Base-by-base conservation (phyloP, 2,113 vertebrate genomes). In the Mungos mungo region DNA sequence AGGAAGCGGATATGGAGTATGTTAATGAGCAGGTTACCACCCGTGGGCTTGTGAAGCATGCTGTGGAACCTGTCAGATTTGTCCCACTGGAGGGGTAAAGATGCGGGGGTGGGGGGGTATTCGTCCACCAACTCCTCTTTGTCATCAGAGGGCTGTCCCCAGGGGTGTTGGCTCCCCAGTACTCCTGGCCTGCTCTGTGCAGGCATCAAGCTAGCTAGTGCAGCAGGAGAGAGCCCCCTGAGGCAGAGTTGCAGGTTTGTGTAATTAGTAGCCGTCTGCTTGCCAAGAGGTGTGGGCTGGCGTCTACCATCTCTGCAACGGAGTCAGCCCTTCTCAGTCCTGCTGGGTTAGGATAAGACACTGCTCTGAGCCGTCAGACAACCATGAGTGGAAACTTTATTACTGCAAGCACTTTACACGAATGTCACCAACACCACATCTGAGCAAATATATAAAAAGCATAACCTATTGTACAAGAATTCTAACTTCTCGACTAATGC, bases 391-490 rank as follows among this genome's bases (percentile, higher is more conserved):
- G 63, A 94, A 95, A 82, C 65, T 97, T 98, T 98, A 98, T 98
- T 98, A 29, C 77, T 96, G 9, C 27, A 85, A 90, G 76, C 91
- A 85, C 93, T 95, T 96, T 79, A 95, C 77, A 93, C 3, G 47
- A 92, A 81, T 47, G 50, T 88, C 63, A 79, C 85, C 14, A 16
- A 77, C 41, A 81, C 88, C 35, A 45, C 84, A 38, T 35, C 31
- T 76, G 93, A 96, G 50, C 84, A 90, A 84, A 94, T 74, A 91
- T 98, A 98, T 92, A 97, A 97, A 98, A 98, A 97, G 94, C 77
- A 96, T 93, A 90, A 80, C 15, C 85, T 97, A 97, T 87, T 50
- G 87, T 98, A 98, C 97, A 98, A 88, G 72, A 16, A 33, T 94
- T 41, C 35, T 74, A n/a, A 74, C 83, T 82, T 54, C 72, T 96